These are phyloP conservation scores for Spisula subtruncata DNA, from an alignment of 2,888 invertebrate species.

Conservation along the genomic window DNA sequence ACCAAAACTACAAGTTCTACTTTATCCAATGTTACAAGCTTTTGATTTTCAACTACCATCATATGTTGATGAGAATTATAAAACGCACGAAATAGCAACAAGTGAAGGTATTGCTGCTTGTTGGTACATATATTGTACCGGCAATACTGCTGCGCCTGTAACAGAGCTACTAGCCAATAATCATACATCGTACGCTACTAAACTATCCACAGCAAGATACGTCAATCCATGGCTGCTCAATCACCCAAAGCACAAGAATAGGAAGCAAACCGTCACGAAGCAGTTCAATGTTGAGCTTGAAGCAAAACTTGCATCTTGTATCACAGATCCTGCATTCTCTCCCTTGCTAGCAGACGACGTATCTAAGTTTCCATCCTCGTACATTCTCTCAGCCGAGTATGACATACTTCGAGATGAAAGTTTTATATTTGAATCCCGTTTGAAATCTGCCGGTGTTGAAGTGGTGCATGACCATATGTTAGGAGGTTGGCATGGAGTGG, in stretches of 20 bases:
- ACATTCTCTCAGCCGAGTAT: conserved; percentile 84
- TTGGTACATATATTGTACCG: conserved; percentile 58
- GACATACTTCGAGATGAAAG: conserved; percentile 87
- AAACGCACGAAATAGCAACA: conserved; percentile 35
- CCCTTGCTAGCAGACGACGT: conserved; percentile 84
- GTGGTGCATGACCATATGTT: conserved; percentile 57
- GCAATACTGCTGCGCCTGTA: conserved; percentile 8
- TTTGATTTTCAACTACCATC: conserved; percentile 82
- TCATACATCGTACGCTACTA: conserved; percentile 65
- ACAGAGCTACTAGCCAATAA: conserved; percentile 57
- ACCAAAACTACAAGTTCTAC: conserved; percentile 67
- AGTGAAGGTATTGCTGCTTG: conserved; percentile 44
- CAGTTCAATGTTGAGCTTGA: conserved; percentile 25
- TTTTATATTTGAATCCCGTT: conserved; percentile 82
- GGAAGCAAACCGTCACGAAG: not conserved
- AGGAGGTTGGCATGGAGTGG: conserved; percentile 54
- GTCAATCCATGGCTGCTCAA: conserved; percentile 37
- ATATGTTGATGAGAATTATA: conserved; percentile 53
- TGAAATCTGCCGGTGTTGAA: conserved; percentile 78
- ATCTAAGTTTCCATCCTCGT: conserved; percentile 81
- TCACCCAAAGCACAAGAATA: conserved; percentile 3
- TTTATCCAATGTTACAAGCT: conserved; percentile 85
- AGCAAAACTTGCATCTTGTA: conserved; percentile 49
- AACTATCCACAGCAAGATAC: conserved; percentile 59
- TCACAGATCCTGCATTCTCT: conserved; percentile 76